Base-by-base conservation (phyloP, 23 tunicate species). In the Clavelina lepadiformis region DNA sequence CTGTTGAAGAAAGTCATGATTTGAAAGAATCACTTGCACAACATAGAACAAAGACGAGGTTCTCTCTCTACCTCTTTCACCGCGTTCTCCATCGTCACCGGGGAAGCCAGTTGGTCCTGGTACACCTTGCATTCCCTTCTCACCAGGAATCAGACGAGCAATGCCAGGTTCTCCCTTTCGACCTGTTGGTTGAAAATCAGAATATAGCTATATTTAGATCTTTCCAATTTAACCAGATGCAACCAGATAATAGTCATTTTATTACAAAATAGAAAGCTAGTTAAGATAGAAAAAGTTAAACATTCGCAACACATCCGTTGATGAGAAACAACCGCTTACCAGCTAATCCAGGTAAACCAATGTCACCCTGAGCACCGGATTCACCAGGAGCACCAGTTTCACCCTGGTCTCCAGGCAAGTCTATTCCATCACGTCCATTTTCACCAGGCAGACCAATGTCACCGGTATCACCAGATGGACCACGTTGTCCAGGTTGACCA, bases 301-400 rank as follows among this genome's bases (percentile, higher is more conserved):
- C n/a, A n/a, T n/a, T n/a, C n/a, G n/a, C n/a, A n/a, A n/a, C n/a
- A n/a, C n/a, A n/a, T n/a, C n/a, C n/a, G n/a, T n/a, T n/a, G n/a
- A n/a, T n/a, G n/a, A n/a, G n/a, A 41, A 8, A 26, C 5, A 57
- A 2, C 15, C 21, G 21, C 59, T 35, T 59, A 78, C 84, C 95
- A 34, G 69, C 32, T 31, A 58, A 65, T n/a, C 99, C 99, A n/a
- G 91, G 89, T 19, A 71, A 8, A 6, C 99, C 99, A 62, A 71
- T 34, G 25, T 31, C 61, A 19, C 99, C 99, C 3, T 7, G 53
- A 20, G 56, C 57, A 20, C 89, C 89, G 0, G 57, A 60, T 31
- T 61, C 75, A 52, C 97, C 97, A 36, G 58, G 70, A 33, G 32
- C 57, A 63, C 97, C 97, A 0, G 62, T 63, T 32, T 63, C 68